Evolutionary conservation across 2,888 invertebrate species (phyloP), one percentile per base, ranked within the genome.

Genomic region (Drosophila conformis): DNA sequence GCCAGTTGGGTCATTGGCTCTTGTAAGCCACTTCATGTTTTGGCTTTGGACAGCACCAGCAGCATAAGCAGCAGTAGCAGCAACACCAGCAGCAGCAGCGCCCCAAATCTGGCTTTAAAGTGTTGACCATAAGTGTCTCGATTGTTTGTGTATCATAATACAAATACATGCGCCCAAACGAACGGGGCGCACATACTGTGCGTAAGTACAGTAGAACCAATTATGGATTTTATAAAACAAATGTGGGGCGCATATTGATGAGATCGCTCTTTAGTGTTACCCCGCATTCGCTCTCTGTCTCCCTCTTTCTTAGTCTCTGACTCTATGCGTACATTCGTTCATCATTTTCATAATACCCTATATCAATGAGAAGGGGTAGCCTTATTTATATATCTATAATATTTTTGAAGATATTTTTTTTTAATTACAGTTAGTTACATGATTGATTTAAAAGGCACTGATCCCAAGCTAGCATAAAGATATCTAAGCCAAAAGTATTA

Each of bases 151-250:
- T 90, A 87, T 87, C 87, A 87, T 86, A 89, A 87, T 84, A 87
- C 84, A 77, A 87, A 76, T 71, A 71, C 63, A 53, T 61, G 61
- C 62, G 69, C 69, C 54, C 36, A 62, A 68, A 57, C 59, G 58
- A 27, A 54, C 61, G 65, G 52, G 79, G 69, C 74, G 71, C 73
- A 70, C 74, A 82, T 70, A 73, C 80, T 59, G 91, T 91, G 92
- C 91, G 91, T 91, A 91, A 91, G 91, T 91, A 90, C 91, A 85
- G 92, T 91, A 91, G 92, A 91, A 91, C 91, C 91, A 91, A 91
- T 91, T 91, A 91, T 91, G 91, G 91, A 91, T 91, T 91, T 91
- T 91, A 91, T 91, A 91, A 91, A 91, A 85, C 90, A 88, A 89
- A 90, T 91, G 92, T 87, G 91, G 76, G 54, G 66, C 76, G 91